These are phyloP conservation scores for Thalpophila matura DNA, from an alignment of 2,888 invertebrate species.

Conservation along the genomic window DNA sequence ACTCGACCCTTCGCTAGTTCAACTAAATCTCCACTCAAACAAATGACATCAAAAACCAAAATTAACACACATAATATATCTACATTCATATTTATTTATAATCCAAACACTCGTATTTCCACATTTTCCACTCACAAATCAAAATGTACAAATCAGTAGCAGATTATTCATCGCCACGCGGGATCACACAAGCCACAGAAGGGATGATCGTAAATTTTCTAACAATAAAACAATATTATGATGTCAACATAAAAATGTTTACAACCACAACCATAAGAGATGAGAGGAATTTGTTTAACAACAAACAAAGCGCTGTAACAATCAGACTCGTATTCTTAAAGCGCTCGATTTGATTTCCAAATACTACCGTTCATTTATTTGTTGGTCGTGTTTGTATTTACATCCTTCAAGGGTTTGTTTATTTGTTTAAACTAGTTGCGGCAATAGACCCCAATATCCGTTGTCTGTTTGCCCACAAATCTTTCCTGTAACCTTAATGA, in stretches of 20 bases:
- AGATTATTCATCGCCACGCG: constrained; percentile 30
- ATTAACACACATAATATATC: not conserved
- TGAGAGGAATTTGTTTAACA: constrained; percentile 54
- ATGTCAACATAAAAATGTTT: constrained; percentile 79
- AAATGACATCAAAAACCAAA: not conserved
- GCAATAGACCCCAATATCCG: not conserved
- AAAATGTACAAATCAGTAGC: constrained; percentile 36
- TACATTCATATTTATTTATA: not conserved
- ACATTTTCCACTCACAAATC: constrained; percentile 10
- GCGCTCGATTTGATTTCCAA: constrained; percentile 38
- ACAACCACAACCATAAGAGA: constrained; percentile 75
- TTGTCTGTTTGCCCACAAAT: not conserved
- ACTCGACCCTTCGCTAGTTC: not conserved
- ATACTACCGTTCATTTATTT: constrained; percentile 34
- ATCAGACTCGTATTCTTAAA: constrained; percentile 27
- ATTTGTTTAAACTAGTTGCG: not conserved
- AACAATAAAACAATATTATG: constrained; percentile 78
- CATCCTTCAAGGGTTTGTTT: constrained; percentile 17
- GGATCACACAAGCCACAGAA: constrained; percentile 43
- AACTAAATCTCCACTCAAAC: not conserved
- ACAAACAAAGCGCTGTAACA: constrained; percentile 31
- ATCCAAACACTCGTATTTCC: constrained; percentile 17
- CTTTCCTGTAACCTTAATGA: not conserved
- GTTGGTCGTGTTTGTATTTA: constrained; percentile 8
- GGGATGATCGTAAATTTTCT: constrained; percentile 68